Base-by-base conservation (phyloP, 2,797 vertebrate genomes). In the Anomalospiza imberbis region DNA sequence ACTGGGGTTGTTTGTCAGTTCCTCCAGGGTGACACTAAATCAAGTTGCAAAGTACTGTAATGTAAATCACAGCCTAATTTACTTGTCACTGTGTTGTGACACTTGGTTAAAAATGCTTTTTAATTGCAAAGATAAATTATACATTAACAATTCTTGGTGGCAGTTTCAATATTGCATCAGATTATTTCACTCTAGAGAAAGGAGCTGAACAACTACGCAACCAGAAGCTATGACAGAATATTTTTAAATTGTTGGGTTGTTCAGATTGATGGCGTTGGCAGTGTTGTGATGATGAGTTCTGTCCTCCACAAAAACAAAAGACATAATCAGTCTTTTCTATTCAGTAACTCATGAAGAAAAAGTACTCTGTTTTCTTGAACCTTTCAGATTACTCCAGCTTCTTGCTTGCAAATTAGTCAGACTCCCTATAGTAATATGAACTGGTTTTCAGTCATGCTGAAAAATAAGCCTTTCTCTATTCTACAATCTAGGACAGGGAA, bases 81-180 rank as follows among this genome's bases (percentile, higher is more conserved):
- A 98, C 97, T 97, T 97, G 97, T 98, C 98, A 98, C 92, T 95
- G 83, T 98, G 97, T 98, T 98, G 97, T 98, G 98, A 98, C 97
- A 98, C 96, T 97, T 97, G 94, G 96, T 97, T 98, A 97, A 98
- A 98, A 98, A 98, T 97, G 97, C 85, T 97, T 98, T 98, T 98
- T 98, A 98, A 98, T 98, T 98, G 97, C 97, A 96, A 96, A 93
- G 96, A 98, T 98, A 98, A 98, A 98, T 98, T 98, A 98, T 96
- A 97, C 97, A 98, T 97, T 97, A 98, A 97, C 95, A 96, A 97
- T 97, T 96, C 95, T 96, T 97, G 89, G 91, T 97, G 97, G 97
- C 97, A 97, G 92, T 93, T 95, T 97, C 98, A 97, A 98, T 97
- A 97, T 72, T 83, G 92, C 85, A 96, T 96, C 83, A 92, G 94